Evolutionary conservation across 2,888 invertebrate genomes (phyloP), one percentile per base, ranked within the genome.

Genomic region (Labia minor): DNA sequence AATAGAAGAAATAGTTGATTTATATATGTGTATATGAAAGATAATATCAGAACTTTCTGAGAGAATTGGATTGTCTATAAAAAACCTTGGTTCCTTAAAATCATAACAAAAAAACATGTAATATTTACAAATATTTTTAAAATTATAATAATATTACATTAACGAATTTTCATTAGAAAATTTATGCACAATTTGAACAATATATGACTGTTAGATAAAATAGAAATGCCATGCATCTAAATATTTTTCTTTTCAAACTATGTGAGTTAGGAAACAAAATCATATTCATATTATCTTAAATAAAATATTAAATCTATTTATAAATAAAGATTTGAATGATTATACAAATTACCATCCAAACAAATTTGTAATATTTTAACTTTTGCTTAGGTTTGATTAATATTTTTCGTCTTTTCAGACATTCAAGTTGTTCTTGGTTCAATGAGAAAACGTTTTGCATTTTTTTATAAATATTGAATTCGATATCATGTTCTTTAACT

Each of bases 271-370:
- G n/a, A n/a, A n/a, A n/a, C n/a, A n/a, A n/a, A n/a, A n/a, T n/a
- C n/a, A n/a, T n/a, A n/a, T n/a, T n/a, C n/a, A n/a, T n/a, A n/a
- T n/a, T n/a, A n/a, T n/a, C n/a, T n/a, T n/a, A n/a, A n/a, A n/a
- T n/a, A n/a, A n/a, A n/a, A n/a, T n/a, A n/a, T n/a, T n/a, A n/a
- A n/a, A n/a, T n/a, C n/a, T n/a, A n/a, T n/a, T n/a, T 33, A 33
- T 8, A 33, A 33, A 33, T 33, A 33, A 33, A 33, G 33, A 33
- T 33, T 33, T 33, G n/a, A n/a, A n/a, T n/a, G n/a, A n/a, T n/a
- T n/a, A n/a, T n/a, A n/a, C n/a, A n/a, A n/a, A n/a, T n/a, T 33
- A 33, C 49, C 49, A 49, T 49, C 49, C 49, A 49, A 49, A 49
- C 2, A 49, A n/a, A 49, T 49, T 16, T 49, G 49, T 4, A 16